A percentile compares a stretch with the other conserved stretches of the same genome.
phyloP scores from a whole-genome alignment of 2,113 vertebrate species.

The Tretioscincus oriximinensis region DNA sequence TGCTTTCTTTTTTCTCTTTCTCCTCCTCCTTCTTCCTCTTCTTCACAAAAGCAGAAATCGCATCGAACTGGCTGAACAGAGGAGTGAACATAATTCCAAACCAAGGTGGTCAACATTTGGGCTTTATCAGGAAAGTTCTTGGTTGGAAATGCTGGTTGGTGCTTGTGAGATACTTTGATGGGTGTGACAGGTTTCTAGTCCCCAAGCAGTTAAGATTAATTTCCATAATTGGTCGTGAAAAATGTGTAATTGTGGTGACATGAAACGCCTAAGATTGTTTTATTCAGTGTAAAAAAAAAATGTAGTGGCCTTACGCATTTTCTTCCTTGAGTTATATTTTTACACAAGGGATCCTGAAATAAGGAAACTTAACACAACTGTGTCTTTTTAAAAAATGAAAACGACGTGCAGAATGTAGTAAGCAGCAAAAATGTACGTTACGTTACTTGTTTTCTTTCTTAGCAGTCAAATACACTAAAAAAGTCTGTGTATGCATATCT shows the following conservation, averaged over 20 bases:
- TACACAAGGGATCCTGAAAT: not conserved
- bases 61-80: not conserved
- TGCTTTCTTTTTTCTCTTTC: too few species aligned
- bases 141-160: not conserved
- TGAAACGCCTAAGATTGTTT: not conserved
- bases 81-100: not conserved
- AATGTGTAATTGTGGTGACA: not conserved
- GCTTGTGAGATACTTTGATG: not conserved
- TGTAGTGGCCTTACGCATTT: not conserved
- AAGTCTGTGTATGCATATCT: not conserved
- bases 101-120: not conserved
- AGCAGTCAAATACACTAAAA: slow-evolving; percentile 3
- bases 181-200: not conserved
- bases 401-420: not conserved
- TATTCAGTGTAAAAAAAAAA: not conserved
- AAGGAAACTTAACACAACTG: not conserved
- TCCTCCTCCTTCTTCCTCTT: not conserved
- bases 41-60: not conserved
- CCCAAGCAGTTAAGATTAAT: not conserved
- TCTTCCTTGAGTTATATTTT: not conserved
- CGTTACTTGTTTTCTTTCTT: not conserved
- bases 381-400: not conserved
- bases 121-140: not conserved
- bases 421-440: not conserved
- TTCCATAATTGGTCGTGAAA: not conserved